Base-by-base conservation (phyloP, 2,888 invertebrate species). In the Mythimna ferrago region DNA sequence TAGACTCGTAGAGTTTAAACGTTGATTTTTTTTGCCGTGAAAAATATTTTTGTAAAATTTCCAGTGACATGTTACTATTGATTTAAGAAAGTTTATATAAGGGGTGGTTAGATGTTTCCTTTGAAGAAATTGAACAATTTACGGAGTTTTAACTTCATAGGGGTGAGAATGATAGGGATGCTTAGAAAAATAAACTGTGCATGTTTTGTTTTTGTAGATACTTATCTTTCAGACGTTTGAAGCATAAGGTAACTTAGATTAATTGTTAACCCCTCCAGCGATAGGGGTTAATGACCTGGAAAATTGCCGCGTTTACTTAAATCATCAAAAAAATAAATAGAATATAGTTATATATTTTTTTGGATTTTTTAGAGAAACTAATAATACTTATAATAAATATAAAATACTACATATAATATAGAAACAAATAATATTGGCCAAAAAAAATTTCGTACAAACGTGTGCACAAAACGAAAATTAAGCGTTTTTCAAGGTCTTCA, bases 31-130 rank as follows among this genome's bases (percentile, higher is more conserved):
- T 0, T 0, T 14, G 21, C 38, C 38, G 48, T 67, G 66, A 65
- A 19, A 38, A 26, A 60, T 80, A 80, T 70, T 51, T 76, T 84
- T 77, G 81, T 83, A 73, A 82, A 82, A 76, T 80, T 80, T 68
- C 76, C 80, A 70, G 85, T 92, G 91, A 93, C 92, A 93, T 93
- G 92, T 92, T 90, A 89, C 86, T 94, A 94, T 94, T 95, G 94
- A 94, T 93, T 92, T 88, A 92, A 90, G 91, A 90, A 89, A 90
- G 93, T 95, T 96, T 95, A 93, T 93, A 92, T 89, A 93, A 91
- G 90, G 95, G 95, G 95, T 89, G 87, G 81, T 64, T 78, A 84
- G 71, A 86, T 84, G 76, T 84, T 87, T 85, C 80, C 85, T 89
- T 89, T 89, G 89, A 89, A 84, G 81, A 81, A 77, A 86, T 86